Evolutionary conservation across 2,888 invertebrate genomes (phyloP), one percentile per base, ranked within the genome.

Genomic region (Macaria notata): DNA sequence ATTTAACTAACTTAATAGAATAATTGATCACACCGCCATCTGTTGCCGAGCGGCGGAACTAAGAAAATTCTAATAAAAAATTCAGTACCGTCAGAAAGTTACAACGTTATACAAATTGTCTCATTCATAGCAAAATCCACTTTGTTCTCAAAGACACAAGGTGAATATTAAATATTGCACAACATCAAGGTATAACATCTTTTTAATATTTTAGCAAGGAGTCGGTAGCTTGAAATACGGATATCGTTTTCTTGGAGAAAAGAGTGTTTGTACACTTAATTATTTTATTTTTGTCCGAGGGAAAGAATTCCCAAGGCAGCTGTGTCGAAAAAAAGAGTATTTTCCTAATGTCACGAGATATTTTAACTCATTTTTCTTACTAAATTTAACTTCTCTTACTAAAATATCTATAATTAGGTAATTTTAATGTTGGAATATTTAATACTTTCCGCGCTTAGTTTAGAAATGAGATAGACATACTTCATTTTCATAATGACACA

Each of bases 81-180:
- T 88, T 84, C 69, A 86, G 61, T 62, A 60, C 68, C 62, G 73
- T 70, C 76, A 76, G 73, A 83, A 86, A 86, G 84, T 85, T 86
- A 86, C 81, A 69, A 77, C 72, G 76, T 79, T 79, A 79, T 72
- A 75, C 75, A 77, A 77, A 78, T 72, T 68, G 54, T 44, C 51
- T 29, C 41, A 36, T 63, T n/a, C 72, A 72, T 56, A 49, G 64
- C 48, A 79, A 81, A 76, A 62, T 61, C 49, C 43, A 66, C 73
- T 71, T 72, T 82, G 68, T 58, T 5, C 0, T 0, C 0, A 19
- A 4, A 4, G 0, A 0, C 0, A 59, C 79, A 83, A 66, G 65
- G 74, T 74, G 62, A 51, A 67, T 71, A 64, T 77, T 62, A 52
- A 57, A 65, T 65, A 48, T 55, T 63, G 58, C 46, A 51, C 59